Evolutionary conservation across 2,888 invertebrate genomes (phyloP).

Genomic region (Cantharis rufa): DNA sequence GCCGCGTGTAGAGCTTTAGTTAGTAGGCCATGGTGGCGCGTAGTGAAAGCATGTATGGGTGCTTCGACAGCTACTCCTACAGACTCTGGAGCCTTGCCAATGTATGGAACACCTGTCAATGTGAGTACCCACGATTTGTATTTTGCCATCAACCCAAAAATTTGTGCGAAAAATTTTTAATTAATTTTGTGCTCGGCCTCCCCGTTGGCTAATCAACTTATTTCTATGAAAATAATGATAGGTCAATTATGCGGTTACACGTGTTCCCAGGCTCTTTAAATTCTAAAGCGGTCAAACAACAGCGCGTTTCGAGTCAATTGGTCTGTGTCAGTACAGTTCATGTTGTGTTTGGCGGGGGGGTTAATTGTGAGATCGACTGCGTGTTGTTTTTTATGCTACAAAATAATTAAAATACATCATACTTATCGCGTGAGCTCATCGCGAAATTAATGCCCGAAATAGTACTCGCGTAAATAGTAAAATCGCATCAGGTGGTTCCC

Average conservation of each 20-base stretch:
- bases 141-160: background rate
- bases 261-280: slow-evolving; percentile 38
- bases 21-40: slow-evolving; percentile 84
- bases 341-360: slow-evolving; percentile 20
- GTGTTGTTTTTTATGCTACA: slow-evolving; percentile 38
- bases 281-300: slow-evolving; percentile 35
- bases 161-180: background rate
- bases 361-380: slow-evolving; percentile 41
- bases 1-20: slow-evolving; percentile 40
- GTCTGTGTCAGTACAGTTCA: slow-evolving; percentile 42
- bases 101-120: slow-evolving; percentile 76
- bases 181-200: background rate
- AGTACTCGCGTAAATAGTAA: background rate
- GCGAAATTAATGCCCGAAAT: slow-evolving; percentile 20
- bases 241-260: slow-evolving; percentile 31
- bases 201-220: background rate
- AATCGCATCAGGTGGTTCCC: slow-evolving; percentile 32
- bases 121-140: slow-evolving; percentile 59
- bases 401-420: slow-evolving; percentile 33
- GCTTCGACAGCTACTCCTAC: slow-evolving; percentile 77
- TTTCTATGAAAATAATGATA: slow-evolving; percentile 23
- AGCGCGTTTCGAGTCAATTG: slow-evolving; percentile 42
- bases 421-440: slow-evolving; percentile 35
- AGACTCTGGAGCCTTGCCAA: slow-evolving; percentile 78
- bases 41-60: slow-evolving; percentile 76